phyloP scores from a whole-genome alignment of 2,113 vertebrate species.

The Scomber japonicus region DNA sequence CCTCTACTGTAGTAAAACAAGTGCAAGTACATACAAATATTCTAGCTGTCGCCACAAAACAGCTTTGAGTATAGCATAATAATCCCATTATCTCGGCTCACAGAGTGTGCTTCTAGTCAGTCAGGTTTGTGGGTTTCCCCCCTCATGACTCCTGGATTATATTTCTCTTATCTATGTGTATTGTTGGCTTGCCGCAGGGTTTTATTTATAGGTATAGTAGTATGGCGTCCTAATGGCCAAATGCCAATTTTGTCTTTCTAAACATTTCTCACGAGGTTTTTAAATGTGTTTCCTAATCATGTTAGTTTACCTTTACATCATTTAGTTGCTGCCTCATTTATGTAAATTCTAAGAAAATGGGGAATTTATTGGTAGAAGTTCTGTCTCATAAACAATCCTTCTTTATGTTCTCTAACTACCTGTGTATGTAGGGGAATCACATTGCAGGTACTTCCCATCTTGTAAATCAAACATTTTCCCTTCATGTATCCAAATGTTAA shows the following conservation, averaged over 20 bases:
- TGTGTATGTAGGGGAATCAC: constrained; percentile 43
- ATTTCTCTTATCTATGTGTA: constrained; percentile 46
- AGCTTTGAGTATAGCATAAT: constrained; percentile 61
- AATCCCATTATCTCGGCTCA: constrained; percentile 61
- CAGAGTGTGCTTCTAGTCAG: constrained; percentile 50
- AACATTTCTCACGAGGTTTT: not conserved
- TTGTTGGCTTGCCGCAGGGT: constrained; percentile 13
- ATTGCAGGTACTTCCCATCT: constrained; percentile 61
- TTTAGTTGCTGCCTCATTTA: not conserved
- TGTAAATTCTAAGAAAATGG: constrained; percentile 29
- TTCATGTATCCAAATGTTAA: constrained; percentile 39
- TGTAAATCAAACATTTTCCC: constrained; percentile 55
- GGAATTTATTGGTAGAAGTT: constrained; percentile 38
- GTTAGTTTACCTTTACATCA: constrained; percentile 1
- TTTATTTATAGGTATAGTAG: constrained; percentile 24
- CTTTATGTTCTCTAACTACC: constrained; percentile 32
- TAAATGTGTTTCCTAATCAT: not conserved
- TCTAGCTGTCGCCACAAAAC: constrained; percentile 44
- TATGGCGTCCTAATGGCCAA: not conserved
- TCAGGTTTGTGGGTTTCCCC: constrained; percentile 52
- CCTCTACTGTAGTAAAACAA: constrained; percentile 41
- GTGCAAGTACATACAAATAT: constrained; percentile 25
- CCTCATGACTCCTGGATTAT: constrained; percentile 54
- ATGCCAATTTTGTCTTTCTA: not conserved
- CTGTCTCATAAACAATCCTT: constrained; percentile 14